phyloP scores from a whole-genome alignment of 2,113 vertebrate species.

The Nothocercus nigrocapillus region DNA sequence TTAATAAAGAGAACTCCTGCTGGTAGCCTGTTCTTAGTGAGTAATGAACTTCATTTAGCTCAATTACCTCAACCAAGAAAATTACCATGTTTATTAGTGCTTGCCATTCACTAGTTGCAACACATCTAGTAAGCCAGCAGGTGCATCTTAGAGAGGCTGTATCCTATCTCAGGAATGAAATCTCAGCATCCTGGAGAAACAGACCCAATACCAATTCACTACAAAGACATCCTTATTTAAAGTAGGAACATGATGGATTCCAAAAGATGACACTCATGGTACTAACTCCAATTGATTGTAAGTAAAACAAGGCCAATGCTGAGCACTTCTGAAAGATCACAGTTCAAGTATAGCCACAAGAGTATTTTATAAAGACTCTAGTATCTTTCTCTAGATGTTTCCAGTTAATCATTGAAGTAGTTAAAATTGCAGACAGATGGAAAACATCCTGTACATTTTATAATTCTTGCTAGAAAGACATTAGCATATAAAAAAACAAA shows the following conservation, averaged over 20 bases:
- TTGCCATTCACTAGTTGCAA: not conserved
- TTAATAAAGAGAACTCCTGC: slow-evolving; percentile 59
- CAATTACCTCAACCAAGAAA: slow-evolving; percentile 37
- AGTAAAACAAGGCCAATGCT: not conserved
- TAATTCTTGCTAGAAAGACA: not conserved
- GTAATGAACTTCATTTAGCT: slow-evolving; percentile 57
- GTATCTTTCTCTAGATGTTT: not conserved
- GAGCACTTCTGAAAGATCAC: not conserved
- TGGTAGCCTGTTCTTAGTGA: slow-evolving; percentile 44
- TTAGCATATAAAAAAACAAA: not conserved
- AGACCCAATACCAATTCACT: not conserved
- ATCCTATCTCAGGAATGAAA: not conserved
- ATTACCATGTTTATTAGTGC: slow-evolving; percentile 26
- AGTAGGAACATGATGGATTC: not conserved
- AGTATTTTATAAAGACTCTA: not conserved
- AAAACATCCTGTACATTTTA: not conserved
- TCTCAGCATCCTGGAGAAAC: not conserved
- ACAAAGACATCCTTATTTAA: not conserved
- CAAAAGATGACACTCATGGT: not conserved
- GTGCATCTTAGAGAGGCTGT: not conserved
- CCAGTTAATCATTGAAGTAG: not conserved
- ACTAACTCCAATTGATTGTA: not conserved
- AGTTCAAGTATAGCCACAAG: not conserved
- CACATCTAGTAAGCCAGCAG: not conserved
- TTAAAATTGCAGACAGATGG: not conserved